Evolutionary conservation across 2,797 vertebrate species (phyloP), one percentile per base, ranked within the genome.

Genomic region (Eospalax fontanierii): DNA sequence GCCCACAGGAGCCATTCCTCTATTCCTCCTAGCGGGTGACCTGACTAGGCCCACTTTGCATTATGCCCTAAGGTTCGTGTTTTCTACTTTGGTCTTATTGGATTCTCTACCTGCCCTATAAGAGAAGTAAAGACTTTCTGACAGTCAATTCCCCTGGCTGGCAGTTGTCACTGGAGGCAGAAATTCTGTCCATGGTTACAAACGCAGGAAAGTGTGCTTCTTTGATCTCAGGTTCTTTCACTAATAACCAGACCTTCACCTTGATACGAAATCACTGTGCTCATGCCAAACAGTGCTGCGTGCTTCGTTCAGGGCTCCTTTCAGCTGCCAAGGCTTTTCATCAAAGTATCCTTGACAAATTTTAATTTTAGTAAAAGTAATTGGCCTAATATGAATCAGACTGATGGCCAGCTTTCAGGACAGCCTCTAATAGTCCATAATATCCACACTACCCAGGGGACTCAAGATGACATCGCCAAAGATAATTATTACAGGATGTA

Each of bases 321-420:
- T 79, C 66, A 93, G 87, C 87, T 97, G 97, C 95, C 96, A 96
- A 96, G 76, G 85, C 68, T 94, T 93, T 87, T 96, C 90, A 90
- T 93, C 95, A 75, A 93, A 89, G 93, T 76, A 85, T 91, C 76
- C 93, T 94, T 88, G 96, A 97, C 93, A 95, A 87, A 95, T 96
- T 96, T 95, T 95, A 96, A 97, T 97, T 97, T 96, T 87, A 95
- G 93, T 96, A 93, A 93, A 96, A 96, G 90, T 96, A 97, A 97
- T 96, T 97, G 95, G 85, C 85, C 76, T 96, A 93, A 96, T 96
- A 91, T 74, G 87, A 96, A 96, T 97, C 90, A 96, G 87, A 95
- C 75, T 73, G 93, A 95, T 0, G 28, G 80, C 92, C 92, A 93
- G 80, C 54, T 96, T 89, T 96, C 92, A 89, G 85, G 91, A 79